Conservation (phyloP, 2,113 vertebrate genomes). For the Bostrychus sinensis region DNA sequence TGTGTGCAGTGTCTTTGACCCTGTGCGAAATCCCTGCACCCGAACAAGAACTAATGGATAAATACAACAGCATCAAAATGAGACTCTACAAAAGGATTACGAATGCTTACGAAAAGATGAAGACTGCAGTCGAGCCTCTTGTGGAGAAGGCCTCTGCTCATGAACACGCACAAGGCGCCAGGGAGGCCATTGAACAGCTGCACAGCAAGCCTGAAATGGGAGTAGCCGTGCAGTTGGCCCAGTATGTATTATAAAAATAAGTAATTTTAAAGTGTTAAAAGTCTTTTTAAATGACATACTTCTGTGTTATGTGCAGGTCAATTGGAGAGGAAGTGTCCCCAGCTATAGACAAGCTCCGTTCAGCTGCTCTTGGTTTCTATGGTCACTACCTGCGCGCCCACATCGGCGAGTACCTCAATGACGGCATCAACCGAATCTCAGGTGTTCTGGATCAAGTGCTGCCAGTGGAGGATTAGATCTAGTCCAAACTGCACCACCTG, state of each 20-base stretch:
- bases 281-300: background rate
- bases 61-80: slow-evolving; percentile 57
- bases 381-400: slow-evolving; percentile 64
- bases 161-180: background rate
- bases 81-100: slow-evolving; percentile 60
- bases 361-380: slow-evolving; percentile 61
- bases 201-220: slow-evolving; percentile 42
- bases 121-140: background rate
- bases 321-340: slow-evolving; percentile 52
- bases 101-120: slow-evolving; percentile 16
- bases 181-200: background rate
- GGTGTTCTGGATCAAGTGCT: slow-evolving; percentile 54
- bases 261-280: background rate
- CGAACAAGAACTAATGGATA: slow-evolving; percentile 65
- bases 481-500: slow-evolving; percentile 3
- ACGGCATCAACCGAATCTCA: slow-evolving; percentile 48
- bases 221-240: slow-evolving; percentile 30
- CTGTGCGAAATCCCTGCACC: slow-evolving; percentile 52
- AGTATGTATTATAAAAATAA: slow-evolving; percentile 52
- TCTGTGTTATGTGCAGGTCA: slow-evolving; percentile 50
- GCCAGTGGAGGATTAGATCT: slow-evolving; percentile 56
- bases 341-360: slow-evolving; percentile 60
- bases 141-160: accelerated
- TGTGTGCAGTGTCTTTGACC: slow-evolving; percentile 71
- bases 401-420: slow-evolving; percentile 45